Evolutionary conservation across 1,140 invertebrate species (phyloP).

Genomic region (Yoshiicerus persimilis): DNA sequence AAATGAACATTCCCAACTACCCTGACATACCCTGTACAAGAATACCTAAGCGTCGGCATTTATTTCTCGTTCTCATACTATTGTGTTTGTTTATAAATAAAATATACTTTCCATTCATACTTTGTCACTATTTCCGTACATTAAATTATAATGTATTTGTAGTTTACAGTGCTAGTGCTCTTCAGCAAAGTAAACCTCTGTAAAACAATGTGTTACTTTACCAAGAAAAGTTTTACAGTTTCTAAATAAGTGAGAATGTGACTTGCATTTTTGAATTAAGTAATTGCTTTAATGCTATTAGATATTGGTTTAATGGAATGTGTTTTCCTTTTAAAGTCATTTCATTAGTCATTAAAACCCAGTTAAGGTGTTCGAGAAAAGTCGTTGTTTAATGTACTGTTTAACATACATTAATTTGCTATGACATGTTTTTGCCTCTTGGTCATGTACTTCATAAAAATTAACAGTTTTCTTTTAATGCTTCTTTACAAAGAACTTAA

Average conservation of each 20-base stretch:
- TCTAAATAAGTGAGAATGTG: neutral
- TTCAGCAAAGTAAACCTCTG: neutral
- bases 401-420: neutral
- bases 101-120: neutral
- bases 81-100: neutral
- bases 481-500: neutral
- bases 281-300: neutral
- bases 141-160: neutral
- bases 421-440: neutral
- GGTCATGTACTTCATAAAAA: neutral
- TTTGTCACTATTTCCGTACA: neutral
- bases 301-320: neutral
- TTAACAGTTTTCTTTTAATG: neutral
- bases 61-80: no score
- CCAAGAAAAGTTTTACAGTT: neutral
- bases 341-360: neutral
- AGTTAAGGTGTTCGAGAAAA: neutral
- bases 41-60: no score
- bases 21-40: no score
- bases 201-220: neutral
- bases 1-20: neutral
- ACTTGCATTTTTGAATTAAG: neutral
- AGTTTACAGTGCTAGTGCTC: no score
- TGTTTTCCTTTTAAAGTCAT: neutral
- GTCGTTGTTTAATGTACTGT: neutral